Evolutionary conservation across 2,797 vertebrate species (phyloP).

Genomic region (Leuciscus waleckii): DNA sequence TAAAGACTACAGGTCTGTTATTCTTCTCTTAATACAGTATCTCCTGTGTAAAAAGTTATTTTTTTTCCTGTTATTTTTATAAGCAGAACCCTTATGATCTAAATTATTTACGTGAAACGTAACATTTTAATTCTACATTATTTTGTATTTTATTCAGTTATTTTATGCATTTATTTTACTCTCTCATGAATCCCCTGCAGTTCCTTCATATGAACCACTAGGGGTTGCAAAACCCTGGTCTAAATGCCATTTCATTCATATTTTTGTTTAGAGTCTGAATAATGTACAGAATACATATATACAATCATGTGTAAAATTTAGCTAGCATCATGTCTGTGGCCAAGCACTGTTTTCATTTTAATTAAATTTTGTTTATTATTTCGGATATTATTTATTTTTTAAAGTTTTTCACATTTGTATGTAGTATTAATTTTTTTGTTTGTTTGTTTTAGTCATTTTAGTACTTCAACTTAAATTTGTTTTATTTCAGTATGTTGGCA

Average conservation of each 20-base stretch:
- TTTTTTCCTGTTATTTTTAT: no score
- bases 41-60: neutral
- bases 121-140: neutral
- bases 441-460: no score
- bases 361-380: no score
- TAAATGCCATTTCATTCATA: neutral
- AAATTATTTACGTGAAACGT: neutral
- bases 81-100: neutral
- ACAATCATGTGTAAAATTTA: neutral
- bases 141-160: neutral
- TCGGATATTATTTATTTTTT: neutral
- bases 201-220: neutral
- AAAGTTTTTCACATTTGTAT: neutral
- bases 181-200: neutral
- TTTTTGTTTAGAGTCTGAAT: slow-evolving; percentile 3
- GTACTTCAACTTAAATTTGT: no score
- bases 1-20: slow-evolving; percentile 86
- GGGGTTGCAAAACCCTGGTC: neutral
- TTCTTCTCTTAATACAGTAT: neutral
- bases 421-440: no score
- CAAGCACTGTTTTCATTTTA: neutral
- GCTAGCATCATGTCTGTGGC: neutral
- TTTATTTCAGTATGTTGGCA: no score
- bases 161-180: neutral
- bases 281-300: neutral